A percentile compares a stretch with the other conserved stretches of the same genome.
Evolutionary conservation across 2,113 vertebrate genomes (phyloP).

Genomic region (Sminthopsis crassicaudata): DNA sequence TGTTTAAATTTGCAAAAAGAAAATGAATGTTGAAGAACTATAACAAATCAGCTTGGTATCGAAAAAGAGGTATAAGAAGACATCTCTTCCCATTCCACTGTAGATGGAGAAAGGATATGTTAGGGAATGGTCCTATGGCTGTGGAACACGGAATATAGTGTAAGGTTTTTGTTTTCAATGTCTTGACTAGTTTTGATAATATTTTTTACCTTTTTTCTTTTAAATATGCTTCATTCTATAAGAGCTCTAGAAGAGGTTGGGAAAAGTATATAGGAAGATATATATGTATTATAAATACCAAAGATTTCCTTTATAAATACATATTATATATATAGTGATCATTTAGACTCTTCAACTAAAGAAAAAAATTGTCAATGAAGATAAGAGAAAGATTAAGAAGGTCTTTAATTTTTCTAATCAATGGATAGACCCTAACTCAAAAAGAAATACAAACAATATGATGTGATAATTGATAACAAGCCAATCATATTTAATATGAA

Average conservation of each 20-base stretch:
- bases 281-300: neutral
- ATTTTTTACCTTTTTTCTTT: neutral
- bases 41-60: neutral
- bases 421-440: neutral
- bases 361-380: neutral
- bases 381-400: neutral
- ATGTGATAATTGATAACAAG: too few relatives aligned
- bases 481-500: neutral
- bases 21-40: neutral
- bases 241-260: neutral
- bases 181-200: neutral
- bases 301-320: neutral
- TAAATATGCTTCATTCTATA: neutral
- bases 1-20: neutral
- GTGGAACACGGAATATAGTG: neutral
- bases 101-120: neutral
- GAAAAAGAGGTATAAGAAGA: neutral
- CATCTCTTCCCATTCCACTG: neutral
- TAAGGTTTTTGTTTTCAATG: neutral
- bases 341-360: neutral
- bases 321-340: neutral
- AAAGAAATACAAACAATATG: neutral
- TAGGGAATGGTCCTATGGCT: neutral
- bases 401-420: neutral
- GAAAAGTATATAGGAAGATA: neutral